phyloP scores from a whole-genome alignment of 2,797 vertebrate species.

The Pangasius sanitwongsei region DNA sequence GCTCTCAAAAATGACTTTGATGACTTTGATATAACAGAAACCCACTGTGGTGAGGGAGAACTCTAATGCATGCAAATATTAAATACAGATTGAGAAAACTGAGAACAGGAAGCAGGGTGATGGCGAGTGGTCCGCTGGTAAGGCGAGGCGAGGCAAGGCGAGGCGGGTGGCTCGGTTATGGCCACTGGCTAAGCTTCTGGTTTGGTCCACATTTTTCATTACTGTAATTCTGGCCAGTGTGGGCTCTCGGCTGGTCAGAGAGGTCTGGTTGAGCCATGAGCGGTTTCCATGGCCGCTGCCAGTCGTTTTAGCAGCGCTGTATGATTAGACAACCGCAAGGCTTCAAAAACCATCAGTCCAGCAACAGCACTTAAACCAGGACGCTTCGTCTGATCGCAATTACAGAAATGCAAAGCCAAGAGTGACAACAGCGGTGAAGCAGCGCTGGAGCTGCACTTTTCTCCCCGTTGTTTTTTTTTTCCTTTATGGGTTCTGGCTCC shows the following conservation, averaged over 20 bases:
- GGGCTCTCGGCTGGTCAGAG: slow-evolving; percentile 40
- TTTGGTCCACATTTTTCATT: slow-evolving; percentile 24
- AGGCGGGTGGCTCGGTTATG: slow-evolving; percentile 12
- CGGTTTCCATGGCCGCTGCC: slow-evolving; percentile 36
- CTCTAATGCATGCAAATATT: not conserved
- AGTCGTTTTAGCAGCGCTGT: slow-evolving; percentile 17
- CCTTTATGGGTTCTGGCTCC: slow-evolving; percentile 27
- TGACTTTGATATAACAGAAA: not conserved
- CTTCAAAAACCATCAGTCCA: slow-evolving; percentile 25
- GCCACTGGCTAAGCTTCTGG: slow-evolving; percentile 15
- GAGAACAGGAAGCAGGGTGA: not conserved
- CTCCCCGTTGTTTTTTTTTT: slow-evolving; percentile 20
- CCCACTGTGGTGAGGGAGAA: not conserved
- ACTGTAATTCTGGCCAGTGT: slow-evolving; percentile 27
- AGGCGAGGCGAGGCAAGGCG: not conserved
- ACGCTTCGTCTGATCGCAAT: slow-evolving; percentile 21
- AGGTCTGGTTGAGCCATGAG: slow-evolving; percentile 37
- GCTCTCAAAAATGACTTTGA: not conserved
- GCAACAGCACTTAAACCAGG: slow-evolving; percentile 14
- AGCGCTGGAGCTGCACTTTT: slow-evolving; percentile 15
- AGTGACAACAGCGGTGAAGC: slow-evolving; percentile 34
- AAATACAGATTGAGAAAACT: slow-evolving; percentile 11
- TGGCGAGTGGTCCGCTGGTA: not conserved
- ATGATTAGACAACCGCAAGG: slow-evolving; percentile 34
- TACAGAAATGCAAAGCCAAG: slow-evolving; percentile 37